Percentiles rank a stretch among this genome's conserved stretches.
phyloP scores from a whole-genome alignment of 1,140 invertebrate species.

The Dysdera silvatica region DNA sequence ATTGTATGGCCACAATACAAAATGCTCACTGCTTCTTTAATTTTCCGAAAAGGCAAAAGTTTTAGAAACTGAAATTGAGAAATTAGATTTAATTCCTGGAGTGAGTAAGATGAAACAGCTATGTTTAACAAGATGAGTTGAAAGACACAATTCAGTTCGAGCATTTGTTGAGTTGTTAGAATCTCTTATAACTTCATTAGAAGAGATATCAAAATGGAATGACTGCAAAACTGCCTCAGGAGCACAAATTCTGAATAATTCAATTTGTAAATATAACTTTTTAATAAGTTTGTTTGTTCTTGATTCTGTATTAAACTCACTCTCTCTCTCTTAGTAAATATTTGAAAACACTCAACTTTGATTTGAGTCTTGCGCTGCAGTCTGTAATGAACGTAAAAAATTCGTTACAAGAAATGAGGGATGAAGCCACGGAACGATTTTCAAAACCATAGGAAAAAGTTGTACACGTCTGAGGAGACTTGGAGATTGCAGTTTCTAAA shows the following conservation, averaged over 20 bases:
- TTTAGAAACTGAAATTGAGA: no score
- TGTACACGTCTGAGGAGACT: no score
- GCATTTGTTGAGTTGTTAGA: neutral
- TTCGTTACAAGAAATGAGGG: no score
- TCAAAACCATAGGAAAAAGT: no score
- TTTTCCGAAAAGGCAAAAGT: neutral
- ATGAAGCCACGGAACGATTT: no score
- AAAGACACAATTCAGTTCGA: neutral
- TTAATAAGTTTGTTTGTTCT: neutral
- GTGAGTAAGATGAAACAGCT: neutral
- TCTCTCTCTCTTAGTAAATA: neutral
- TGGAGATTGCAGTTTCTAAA: no score
- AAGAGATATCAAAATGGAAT: neutral
- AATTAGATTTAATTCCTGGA: no score
- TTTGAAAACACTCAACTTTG: neutral
- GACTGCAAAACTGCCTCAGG: neutral
- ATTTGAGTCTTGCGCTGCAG: no score
- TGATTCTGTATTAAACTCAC: neutral
- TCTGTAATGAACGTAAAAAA: no score
- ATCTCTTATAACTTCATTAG: neutral
- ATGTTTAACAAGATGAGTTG: neutral
- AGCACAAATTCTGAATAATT: neutral
- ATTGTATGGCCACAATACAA: neutral
- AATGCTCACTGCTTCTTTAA: neutral
- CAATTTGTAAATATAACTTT: neutral